A percentile compares a stretch with the other conserved stretches of the same genome.
Evolutionary conservation across 1,140 invertebrate genomes (phyloP).

Genomic region (Lasioglossum albipes): DNA sequence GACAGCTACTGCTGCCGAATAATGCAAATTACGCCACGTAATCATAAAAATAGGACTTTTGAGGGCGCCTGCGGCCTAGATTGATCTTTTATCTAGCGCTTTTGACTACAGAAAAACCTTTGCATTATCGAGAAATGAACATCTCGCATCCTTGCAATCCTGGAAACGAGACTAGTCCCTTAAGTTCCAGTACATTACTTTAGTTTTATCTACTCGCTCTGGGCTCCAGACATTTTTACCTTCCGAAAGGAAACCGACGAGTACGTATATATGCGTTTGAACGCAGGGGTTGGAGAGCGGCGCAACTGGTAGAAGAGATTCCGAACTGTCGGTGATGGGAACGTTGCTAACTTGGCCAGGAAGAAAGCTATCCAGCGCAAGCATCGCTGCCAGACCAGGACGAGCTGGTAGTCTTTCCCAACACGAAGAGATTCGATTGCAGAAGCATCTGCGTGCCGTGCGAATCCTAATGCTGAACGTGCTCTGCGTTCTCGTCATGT

Average conservation of each 20-base stretch:
- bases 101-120: too few relatives aligned
- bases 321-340: constrained; percentile 79
- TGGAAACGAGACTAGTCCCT: too few relatives aligned
- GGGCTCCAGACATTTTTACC: too few relatives aligned
- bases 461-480: constrained; percentile 82
- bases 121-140: too few relatives aligned
- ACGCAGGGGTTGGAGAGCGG: constrained; percentile 50
- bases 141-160: too few relatives aligned
- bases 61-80: too few relatives aligned
- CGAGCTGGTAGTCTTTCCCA: constrained; percentile 79
- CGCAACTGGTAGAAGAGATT: constrained; percentile 73
- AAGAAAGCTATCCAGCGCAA: constrained; percentile 75
- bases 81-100: too few relatives aligned
- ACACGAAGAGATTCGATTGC: constrained; percentile 80
- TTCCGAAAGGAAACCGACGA: neutral
- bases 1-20: too few relatives aligned
- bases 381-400: constrained; percentile 68
- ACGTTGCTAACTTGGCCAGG: constrained; percentile 79
- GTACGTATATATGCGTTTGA: neutral
- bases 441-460: constrained; percentile 82
- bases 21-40: too few relatives aligned
- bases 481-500: constrained; percentile 82
- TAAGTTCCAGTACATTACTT: too few relatives aligned
- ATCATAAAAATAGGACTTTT: too few relatives aligned
- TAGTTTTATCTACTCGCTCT: too few relatives aligned